Evolutionary conservation across 92 coral and sea anemone species (phyloP).

Genomic region (Actinostola sp.): DNA sequence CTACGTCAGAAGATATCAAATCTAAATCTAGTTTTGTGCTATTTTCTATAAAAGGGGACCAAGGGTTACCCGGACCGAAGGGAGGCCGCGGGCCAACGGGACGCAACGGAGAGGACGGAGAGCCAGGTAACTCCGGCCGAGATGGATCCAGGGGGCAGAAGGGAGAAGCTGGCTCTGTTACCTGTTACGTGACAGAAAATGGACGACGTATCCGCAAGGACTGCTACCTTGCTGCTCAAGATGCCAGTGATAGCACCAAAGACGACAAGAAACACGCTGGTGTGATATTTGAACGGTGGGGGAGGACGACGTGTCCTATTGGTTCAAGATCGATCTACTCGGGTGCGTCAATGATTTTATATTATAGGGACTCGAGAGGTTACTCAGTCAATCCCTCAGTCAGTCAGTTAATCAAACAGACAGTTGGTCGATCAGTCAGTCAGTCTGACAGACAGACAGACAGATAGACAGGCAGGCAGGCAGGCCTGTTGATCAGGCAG

Average conservation of each 20-base stretch:
- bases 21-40: too few species aligned
- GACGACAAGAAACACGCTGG: slow-evolving; percentile 28
- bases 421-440: too few species aligned
- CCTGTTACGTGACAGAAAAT: slow-evolving; percentile 70
- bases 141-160: slow-evolving; percentile 53
- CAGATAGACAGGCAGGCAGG: neutral
- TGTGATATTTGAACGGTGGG: slow-evolving; percentile 66
- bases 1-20: too few species aligned
- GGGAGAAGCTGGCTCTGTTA: slow-evolving; percentile 55
- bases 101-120: slow-evolving; percentile 65
- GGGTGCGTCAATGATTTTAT: slow-evolving; percentile 24
- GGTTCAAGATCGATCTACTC: slow-evolving; percentile 56
- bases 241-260: slow-evolving; percentile 14
- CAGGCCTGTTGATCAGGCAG: too few species aligned
- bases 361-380: neutral
- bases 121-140: slow-evolving; percentile 61
- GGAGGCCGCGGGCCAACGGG: slow-evolving; percentile 64
- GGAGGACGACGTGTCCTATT: slow-evolving; percentile 65
- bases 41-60: slow-evolving; percentile 35
- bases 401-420: too few species aligned
- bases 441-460: neutral
- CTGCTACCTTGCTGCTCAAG: slow-evolving; percentile 57
- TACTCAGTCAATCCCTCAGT: too few species aligned
- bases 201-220: slow-evolving; percentile 61
- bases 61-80: slow-evolving; percentile 57